Evolutionary conservation across 2,113 vertebrate genomes (phyloP).

Genomic region (Apeltes quadracus): DNA sequence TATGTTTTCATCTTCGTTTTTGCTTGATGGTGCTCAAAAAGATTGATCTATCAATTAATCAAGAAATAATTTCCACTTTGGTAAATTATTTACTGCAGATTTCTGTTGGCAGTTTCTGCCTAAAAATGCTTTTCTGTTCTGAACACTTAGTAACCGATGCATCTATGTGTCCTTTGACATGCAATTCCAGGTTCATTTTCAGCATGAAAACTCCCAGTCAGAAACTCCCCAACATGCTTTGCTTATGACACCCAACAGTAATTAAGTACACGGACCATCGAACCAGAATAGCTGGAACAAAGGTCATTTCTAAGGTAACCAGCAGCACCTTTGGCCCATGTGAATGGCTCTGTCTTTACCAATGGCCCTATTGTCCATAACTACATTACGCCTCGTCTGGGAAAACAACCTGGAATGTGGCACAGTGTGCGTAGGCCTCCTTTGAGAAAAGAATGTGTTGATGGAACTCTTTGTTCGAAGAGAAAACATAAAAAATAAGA

Average conservation of each 20-base stretch:
- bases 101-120: neutral
- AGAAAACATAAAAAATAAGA: too few relatives aligned
- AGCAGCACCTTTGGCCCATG: neutral
- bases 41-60: neutral
- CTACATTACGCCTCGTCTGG: conserved; percentile 7
- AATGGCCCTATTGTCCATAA: conserved; percentile 1
- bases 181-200: neutral
- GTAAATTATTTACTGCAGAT: neutral
- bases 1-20: neutral
- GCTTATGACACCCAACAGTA: neutral
- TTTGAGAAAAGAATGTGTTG: neutral
- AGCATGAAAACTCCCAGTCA: neutral
- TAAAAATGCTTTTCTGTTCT: neutral
- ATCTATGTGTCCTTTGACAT: neutral
- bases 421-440: neutral
- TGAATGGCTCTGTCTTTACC: neutral
- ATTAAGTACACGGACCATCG: neutral
- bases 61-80: neutral
- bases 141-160: neutral
- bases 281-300: neutral
- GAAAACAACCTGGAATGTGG: conserved; percentile 1
- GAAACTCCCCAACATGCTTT: neutral
- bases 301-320: neutral
- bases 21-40: too few relatives aligned
- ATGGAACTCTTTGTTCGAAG: neutral